phyloP scores from a whole-genome alignment of 2,888 invertebrate genomes.

The Drosophila dives region DNA sequence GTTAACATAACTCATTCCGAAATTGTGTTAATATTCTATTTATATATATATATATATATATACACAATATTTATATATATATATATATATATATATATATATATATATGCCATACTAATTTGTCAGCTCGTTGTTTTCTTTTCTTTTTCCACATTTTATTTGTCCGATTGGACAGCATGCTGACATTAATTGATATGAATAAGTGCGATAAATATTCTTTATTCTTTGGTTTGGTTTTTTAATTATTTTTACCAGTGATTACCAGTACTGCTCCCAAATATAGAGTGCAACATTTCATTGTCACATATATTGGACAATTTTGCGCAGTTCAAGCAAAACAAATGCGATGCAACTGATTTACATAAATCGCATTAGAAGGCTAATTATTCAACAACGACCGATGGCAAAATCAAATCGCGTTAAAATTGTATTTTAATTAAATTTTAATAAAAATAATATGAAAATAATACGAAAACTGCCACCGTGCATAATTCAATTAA shows the following conservation, averaged over 20 bases:
- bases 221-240: background rate
- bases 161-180: slow-evolving; percentile 10
- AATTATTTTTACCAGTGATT: background rate
- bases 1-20: background rate
- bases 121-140: background rate
- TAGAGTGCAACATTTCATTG: background rate
- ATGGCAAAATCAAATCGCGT: background rate
- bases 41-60: background rate
- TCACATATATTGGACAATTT: background rate
- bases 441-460: background rate
- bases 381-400: slow-evolving; percentile 9
- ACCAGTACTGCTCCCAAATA: background rate
- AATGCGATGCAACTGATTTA: background rate
- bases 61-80: background rate
- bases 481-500: slow-evolving; percentile 40
- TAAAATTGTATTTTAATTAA: slow-evolving; percentile 37
- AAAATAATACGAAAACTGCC: background rate
- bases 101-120: background rate
- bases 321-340: too few species aligned
- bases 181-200: slow-evolving; percentile 32
- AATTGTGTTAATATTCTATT: background rate
- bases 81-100: background rate
- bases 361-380: slow-evolving; percentile 8
- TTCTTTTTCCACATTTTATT: background rate
- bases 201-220: slow-evolving; percentile 3